These are phyloP conservation scores for Proteles cristata DNA, from an alignment of 2,113 vertebrate species.

Conservation along the genomic window DNA sequence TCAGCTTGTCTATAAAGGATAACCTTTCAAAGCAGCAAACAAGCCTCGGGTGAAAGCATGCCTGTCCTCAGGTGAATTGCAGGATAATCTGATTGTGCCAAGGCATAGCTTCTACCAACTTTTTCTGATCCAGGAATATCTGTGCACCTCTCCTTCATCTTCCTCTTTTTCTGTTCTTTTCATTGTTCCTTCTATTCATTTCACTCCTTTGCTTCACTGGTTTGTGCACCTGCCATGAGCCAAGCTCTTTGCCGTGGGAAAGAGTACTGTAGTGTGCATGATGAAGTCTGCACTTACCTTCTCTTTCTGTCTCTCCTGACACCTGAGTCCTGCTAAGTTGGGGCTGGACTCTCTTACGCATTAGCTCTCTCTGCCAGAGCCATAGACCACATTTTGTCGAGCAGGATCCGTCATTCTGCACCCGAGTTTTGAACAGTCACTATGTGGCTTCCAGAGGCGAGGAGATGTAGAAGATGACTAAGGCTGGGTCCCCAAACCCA, in stretches of 20 bases:
- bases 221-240: not conserved
- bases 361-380: not conserved
- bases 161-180: not conserved
- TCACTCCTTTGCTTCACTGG: not conserved
- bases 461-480: not conserved
- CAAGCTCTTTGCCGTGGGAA: no score
- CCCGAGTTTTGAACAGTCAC: not conserved
- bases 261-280: no score
- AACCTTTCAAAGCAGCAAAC: accelerated
- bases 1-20: not conserved
- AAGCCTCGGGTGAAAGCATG: accelerated
- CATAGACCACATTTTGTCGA: not conserved
- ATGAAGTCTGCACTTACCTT: accelerated
- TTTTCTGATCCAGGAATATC: not conserved
- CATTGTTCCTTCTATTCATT: not conserved
- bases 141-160: accelerated
- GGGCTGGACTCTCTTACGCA: accelerated
- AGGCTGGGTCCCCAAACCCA: not conserved
- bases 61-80: not conserved
- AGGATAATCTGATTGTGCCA: accelerated
- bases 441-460: not conserved
- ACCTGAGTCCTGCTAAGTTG: no score
- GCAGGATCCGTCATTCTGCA: accelerated
- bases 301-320: no score
- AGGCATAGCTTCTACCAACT: accelerated